Evolutionary conservation across 1,140 invertebrate genomes (phyloP), one percentile per base, ranked within the genome.

Genomic region (Sinonovacula constricta): DNA sequence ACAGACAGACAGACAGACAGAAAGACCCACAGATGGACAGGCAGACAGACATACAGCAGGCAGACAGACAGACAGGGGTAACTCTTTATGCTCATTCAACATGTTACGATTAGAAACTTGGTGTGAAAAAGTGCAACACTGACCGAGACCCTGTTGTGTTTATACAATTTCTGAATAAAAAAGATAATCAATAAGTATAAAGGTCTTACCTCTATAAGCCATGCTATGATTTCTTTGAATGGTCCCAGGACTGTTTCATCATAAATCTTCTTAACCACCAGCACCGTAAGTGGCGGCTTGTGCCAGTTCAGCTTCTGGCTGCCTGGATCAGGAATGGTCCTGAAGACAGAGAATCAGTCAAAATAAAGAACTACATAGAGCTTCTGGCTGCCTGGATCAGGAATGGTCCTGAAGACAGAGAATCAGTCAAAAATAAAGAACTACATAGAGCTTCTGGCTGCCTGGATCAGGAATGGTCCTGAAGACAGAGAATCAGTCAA

Each of bases 381-480:
- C 83, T 97, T 93, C 92, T 99, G 97, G 83, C 96, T 97, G 77
- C 97, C 97, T 31, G 97, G 97, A 92, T 99, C 97, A 91, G 98
- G 97, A 86, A 98, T 98, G 88, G 97, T 97, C 95, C 97, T 98
- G 92, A 0, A 93, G 80, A 70, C 26, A 78, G 62, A 83, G 24
- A 36, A n/a, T n/a, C n/a, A n/a, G n/a, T n/a, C n/a, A n/a, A n/a
- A n/a, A n/a, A n/a, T n/a, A n/a, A n/a, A n/a, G n/a, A n/a, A n/a
- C n/a, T n/a, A n/a, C n/a, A n/a, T n/a, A n/a, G n/a, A 99, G 92
- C 83, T 97, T 93, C 92, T 99, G 97, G 83, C 96, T 97, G 77
- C 97, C 97, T 31, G 97, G 97, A 92, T 99, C 97, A 91, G 98
- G 97, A 86, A 98, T 98, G 88, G 97, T 97, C 95, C 97, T 98